These are phyloP conservation scores for Lepus americanus DNA, from an alignment of 2,113 vertebrate genomes.

Conservation along the genomic window DNA sequence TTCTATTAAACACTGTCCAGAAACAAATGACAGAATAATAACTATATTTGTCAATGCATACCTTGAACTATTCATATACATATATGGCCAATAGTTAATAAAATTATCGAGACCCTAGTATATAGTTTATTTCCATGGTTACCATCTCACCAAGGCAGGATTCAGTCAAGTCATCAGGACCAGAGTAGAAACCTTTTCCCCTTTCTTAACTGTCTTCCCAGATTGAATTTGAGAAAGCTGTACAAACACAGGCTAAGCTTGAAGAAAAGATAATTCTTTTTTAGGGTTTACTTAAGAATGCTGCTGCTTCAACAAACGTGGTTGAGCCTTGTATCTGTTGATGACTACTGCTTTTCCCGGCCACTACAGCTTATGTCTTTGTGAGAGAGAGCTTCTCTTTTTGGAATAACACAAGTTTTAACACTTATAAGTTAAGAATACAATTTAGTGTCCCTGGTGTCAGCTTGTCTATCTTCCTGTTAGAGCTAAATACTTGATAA, in stretches of 20 bases:
- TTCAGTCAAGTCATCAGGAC: conserved; percentile 35
- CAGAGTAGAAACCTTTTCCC: not conserved
- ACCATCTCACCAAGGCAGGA: conserved; percentile 42
- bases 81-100: conserved; percentile 22
- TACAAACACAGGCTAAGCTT: conserved; percentile 56
- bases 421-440: conserved; percentile 33
- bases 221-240: conserved; percentile 56
- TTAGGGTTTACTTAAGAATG: not conserved
- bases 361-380: not conserved
- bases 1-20: not conserved
- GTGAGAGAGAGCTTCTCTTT: not conserved
- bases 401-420: conserved; percentile 44
- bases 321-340: not conserved
- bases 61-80: not conserved
- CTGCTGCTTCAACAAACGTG: not conserved
- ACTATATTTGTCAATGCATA: not conserved
- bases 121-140: conserved; percentile 46
- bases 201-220: conserved; percentile 54
- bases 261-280: conserved; percentile 61
- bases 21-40: not conserved
- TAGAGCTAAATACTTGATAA: not conserved
- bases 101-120: conserved; percentile 35
- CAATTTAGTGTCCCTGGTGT: conserved; percentile 30
- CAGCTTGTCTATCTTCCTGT: not conserved
- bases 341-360: not conserved